Evolutionary conservation across 2,888 invertebrate species (phyloP).

Genomic region (Phorcus lineatus): DNA sequence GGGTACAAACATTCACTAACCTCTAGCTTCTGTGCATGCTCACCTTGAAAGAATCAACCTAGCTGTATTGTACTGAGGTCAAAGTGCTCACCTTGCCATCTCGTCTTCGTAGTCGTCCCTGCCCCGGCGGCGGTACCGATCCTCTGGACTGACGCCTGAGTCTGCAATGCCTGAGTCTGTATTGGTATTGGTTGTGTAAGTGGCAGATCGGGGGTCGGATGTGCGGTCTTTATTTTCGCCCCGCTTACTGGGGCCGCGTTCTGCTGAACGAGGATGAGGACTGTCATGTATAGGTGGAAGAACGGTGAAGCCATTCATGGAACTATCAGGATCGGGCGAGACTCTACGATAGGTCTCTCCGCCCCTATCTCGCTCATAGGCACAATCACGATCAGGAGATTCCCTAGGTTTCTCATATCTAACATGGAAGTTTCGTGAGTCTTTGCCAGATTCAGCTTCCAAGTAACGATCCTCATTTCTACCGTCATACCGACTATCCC

Average conservation of each 20-base stretch:
- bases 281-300: slow-evolving; percentile 51
- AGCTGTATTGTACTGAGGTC: not conserved
- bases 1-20: too few species aligned
- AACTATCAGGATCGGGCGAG: slow-evolving; percentile 30
- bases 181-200: slow-evolving; percentile 56
- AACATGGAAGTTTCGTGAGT: not conserved
- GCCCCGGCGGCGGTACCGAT: slow-evolving; percentile 42
- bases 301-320: slow-evolving; percentile 38
- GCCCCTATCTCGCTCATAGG: not conserved
- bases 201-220: slow-evolving; percentile 36
- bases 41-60: not conserved
- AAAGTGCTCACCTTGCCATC: slow-evolving; percentile 51
- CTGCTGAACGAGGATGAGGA: slow-evolving; percentile 53
- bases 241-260: not conserved
- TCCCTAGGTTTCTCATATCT: not conserved
- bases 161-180: slow-evolving; percentile 66
- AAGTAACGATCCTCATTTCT: not conserved
- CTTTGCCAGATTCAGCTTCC: not conserved
- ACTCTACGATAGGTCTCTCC: slow-evolving; percentile 31
- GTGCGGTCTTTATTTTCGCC: slow-evolving; percentile 27
- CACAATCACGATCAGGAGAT: slow-evolving; percentile 1
- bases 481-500: not conserved
- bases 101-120: slow-evolving; percentile 49
- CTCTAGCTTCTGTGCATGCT: too few species aligned
- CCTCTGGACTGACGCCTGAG: slow-evolving; percentile 58